These are phyloP conservation scores for Sula dactylatra DNA, from an alignment of 2,113 vertebrate species.

Conservation along the genomic window DNA sequence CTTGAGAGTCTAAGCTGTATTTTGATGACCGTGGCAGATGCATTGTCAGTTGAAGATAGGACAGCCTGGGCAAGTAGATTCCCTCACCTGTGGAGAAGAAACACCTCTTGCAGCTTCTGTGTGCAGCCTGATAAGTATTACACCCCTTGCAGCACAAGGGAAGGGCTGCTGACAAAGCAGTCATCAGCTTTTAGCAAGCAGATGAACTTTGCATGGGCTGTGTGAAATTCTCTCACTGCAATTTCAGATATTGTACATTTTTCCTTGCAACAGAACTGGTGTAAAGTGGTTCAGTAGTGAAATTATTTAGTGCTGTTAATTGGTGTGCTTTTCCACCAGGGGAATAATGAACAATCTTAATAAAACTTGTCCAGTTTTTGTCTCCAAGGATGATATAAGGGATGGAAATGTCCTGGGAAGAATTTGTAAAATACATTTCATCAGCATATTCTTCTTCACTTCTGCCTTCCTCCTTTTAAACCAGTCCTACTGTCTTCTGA, in stretches of 20 bases:
- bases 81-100: neutral
- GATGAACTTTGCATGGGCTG: neutral
- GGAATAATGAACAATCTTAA: neutral
- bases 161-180: neutral
- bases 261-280: neutral
- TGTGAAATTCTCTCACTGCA: neutral
- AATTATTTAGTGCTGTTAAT: neutral
- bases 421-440: neutral
- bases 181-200: neutral
- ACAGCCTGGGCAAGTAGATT: neutral
- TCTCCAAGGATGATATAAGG: neutral
- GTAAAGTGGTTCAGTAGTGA: neutral
- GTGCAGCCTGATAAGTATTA: neutral
- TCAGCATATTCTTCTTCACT: neutral
- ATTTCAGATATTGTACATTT: neutral
- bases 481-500: neutral
- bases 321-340: neutral
- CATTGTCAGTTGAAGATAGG: neutral
- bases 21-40: neutral
- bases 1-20: neutral
- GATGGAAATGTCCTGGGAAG: neutral
- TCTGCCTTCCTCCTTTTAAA: neutral
- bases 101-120: neutral
- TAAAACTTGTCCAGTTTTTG: neutral
- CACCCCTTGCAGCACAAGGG: neutral